Evolutionary conservation across 2,797 vertebrate genomes (phyloP).

Genomic region (Thaleichthys pacificus): DNA sequence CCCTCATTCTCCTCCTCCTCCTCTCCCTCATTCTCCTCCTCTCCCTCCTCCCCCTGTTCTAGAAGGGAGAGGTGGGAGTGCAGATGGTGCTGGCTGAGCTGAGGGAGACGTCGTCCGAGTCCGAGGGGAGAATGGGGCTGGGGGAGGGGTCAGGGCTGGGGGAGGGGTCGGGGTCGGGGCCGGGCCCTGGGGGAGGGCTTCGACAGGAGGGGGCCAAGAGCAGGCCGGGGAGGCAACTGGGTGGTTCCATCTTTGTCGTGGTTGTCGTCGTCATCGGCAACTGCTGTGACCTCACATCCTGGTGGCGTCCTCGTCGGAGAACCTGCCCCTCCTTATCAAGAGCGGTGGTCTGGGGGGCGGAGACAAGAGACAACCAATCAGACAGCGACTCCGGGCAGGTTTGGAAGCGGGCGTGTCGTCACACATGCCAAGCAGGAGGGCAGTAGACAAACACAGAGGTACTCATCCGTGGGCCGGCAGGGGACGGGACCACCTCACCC

Average conservation of each 20-base stretch:
- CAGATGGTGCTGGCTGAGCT: constrained; percentile 87
- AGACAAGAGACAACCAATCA: constrained; percentile 55
- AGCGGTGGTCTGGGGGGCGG: constrained; percentile 90
- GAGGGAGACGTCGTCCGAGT: constrained; percentile 78
- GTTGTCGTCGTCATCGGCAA: constrained; percentile 85
- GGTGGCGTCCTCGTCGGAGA: constrained; percentile 99
- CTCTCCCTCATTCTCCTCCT: constrained; percentile 40
- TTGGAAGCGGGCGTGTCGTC: too few relatives aligned
- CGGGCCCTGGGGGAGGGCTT: constrained; percentile 57
- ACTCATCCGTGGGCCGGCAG: neutral
- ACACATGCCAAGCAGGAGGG: neutral
- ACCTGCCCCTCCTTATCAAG: constrained; percentile 99
- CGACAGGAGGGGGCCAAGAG: constrained; percentile 82
- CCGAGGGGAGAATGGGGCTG: constrained; percentile 56
- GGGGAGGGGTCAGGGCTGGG: constrained; percentile 40
- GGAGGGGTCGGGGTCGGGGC: constrained; percentile 3
- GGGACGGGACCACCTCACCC: constrained; percentile 21
- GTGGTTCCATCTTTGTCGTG: constrained; percentile 80
- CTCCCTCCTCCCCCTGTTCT: constrained; percentile 50
- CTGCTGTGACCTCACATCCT: constrained; percentile 90
- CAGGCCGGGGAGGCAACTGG: constrained; percentile 76
- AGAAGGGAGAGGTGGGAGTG: constrained; percentile 90
- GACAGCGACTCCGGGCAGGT: neutral
- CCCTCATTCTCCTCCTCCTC: constrained; percentile 5
- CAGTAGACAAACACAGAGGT: neutral